These are phyloP conservation scores for Xanthostigma xanthostigma DNA, from an alignment of 2,888 invertebrate genomes.

Conservation along the genomic window DNA sequence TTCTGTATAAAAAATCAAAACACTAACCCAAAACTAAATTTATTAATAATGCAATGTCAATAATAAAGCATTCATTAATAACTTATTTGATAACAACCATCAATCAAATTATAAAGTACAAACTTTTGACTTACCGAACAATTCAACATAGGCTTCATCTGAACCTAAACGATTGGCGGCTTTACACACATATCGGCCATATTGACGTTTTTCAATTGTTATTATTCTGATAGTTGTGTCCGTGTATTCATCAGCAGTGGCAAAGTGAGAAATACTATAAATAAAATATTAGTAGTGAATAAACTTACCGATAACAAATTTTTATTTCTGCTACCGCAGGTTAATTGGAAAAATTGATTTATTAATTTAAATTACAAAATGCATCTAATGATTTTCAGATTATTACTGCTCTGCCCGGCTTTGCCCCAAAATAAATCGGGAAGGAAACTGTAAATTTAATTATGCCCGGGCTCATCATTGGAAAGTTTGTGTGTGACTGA, in stretches of 20 bases:
- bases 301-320: no score
- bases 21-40: no score
- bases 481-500: no score
- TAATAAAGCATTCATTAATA: not conserved
- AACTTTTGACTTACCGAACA: conserved; percentile 51
- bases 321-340: no score
- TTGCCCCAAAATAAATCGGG: no score
- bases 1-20: no score
- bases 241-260: conserved; percentile 82
- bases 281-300: not conserved
- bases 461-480: no score
- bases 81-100: not conserved
- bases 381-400: no score
- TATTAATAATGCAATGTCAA: not conserved
- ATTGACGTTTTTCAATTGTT: conserved; percentile 82
- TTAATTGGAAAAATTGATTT: no score
- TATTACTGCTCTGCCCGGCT: no score
- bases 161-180: conserved; percentile 79
- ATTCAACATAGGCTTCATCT: conserved; percentile 62
- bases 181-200: conserved; percentile 71
- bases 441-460: no score
- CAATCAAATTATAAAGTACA: not conserved
- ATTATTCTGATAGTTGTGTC: conserved; percentile 80
- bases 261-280: conserved; percentile 70
- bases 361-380: no score